Base-by-base conservation (phyloP, 2,113 vertebrate genomes). In the Macrotus californicus region DNA sequence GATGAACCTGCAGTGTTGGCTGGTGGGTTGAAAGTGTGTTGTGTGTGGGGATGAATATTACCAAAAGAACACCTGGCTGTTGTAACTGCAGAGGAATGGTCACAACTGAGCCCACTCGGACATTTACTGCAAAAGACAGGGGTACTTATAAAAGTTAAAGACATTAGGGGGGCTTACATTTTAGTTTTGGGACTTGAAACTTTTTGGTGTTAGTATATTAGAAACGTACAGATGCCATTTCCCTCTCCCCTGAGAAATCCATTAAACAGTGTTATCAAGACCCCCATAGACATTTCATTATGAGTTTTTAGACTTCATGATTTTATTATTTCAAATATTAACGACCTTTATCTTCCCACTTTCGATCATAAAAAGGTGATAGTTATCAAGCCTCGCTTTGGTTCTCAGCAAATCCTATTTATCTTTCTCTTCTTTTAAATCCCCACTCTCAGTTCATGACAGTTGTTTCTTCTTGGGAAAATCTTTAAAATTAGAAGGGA, bases 291-390 rank as follows among this genome's bases (percentile, higher is more conserved):
- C n/a, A 92, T 83, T 92, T 56, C 61, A 43, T 94, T 34, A 21
- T 15, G 9, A 4, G n/a, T 84, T 83, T 79, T 96, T 91, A 72
- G 50, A 67, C 18, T 43, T 81, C 5, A 22, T 66, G 46, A 24
- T 77, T 91, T 95, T 83, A 76, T 82, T 87, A 64, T 93, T 39
- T 93, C 43, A 86, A 36, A 69, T 64, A 52, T 61, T 75, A 64
- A 72, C 39, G 26, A 22, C 22, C 43, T 41, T 84, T 9, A 86
- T 84, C 95, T 70, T 69, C 36, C 50, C 29, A 36, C 39, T 79
- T 67, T 19, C 18, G 34, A 5, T 82, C 41, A 70, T 56, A 26
- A 41, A 90, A 70, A 48, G 8, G 22, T 87, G 52, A 56, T 50
- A 21, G 9, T 18, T 90, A 39, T 54, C 31, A 50, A 87, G 39